Evolutionary conservation across 2,888 invertebrate genomes (phyloP), one percentile per base, ranked within the genome.

Genomic region (Luperina nickerlii): DNA sequence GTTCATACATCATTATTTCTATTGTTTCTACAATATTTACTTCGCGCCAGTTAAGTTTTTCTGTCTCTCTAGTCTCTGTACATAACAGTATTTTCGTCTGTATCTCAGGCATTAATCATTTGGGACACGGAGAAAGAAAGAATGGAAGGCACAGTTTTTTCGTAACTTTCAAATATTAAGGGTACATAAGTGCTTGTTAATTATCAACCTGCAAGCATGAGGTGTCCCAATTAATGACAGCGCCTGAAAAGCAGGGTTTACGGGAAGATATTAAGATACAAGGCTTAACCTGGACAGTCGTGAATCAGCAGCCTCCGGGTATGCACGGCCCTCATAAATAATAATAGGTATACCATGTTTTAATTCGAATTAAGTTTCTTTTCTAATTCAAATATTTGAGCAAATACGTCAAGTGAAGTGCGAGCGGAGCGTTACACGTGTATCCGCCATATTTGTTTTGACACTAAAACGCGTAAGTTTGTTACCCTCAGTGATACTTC

Each of bases 31-130:
- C 80, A 86, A 87, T 86, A 87, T 85, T 85, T 85, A 86, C 86
- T 78, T 84, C 81, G 76, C 87, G 82, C 69, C 74, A 83, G 68
- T 85, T 86, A 85, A 85, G 75, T 32, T 62, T 77, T 71, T 82
- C 81, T 74, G 85, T 82, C 74, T 78, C 54, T 71, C 38, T 60
- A n/a, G n/a, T n/a, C n/a, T n/a, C 32, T 1, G 60, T 80, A 78
- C 42, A 68, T 94, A 94, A 94, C 95, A 91, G 94, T 94, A 92
- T 90, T 90, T 92, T 91, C 82, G 92, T 92, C 91, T 92, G 89
- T 89, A 86, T 85, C 87, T 89, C 87, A 88, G 92, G 93, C 93
- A 93, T 96, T 94, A 96, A 95, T 94, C 92, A 94, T 90, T 92
- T 88, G 90, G 57, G 32, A 27, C 83, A 69, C 27, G 32, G 75